Evolutionary conservation across 2,797 vertebrate genomes (phyloP).

Genomic region (Sebastolobus altivelis): DNA sequence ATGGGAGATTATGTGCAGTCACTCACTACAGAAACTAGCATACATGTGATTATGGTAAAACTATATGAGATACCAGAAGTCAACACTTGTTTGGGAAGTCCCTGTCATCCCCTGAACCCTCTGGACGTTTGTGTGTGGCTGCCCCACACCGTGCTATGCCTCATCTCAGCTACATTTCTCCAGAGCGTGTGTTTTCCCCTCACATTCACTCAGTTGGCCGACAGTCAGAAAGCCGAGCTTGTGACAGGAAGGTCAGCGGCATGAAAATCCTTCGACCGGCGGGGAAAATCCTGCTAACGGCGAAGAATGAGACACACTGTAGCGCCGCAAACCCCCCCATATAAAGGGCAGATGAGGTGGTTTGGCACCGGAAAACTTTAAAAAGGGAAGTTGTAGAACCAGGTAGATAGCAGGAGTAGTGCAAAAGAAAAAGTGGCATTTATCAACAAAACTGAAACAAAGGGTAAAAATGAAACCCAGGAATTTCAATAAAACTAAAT

Average conservation of each 20-base stretch:
- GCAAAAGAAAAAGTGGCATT: background rate
- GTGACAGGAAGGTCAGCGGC: conserved; percentile 55
- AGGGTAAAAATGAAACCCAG: background rate
- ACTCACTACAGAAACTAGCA: background rate
- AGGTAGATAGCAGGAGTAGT: background rate
- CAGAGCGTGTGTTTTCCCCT: conserved; percentile 24
- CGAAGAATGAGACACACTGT: conserved; percentile 7
- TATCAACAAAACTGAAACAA: background rate
- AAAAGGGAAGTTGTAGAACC: background rate
- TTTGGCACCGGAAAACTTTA: background rate
- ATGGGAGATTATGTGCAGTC: background rate
- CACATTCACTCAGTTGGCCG: background rate
- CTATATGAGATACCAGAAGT: background rate
- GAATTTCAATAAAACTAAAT: background rate
- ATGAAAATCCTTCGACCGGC: conserved; percentile 28
- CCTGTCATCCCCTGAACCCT: conserved; percentile 2
- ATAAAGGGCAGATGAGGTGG: background rate
- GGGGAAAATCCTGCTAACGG: conserved; percentile 35
- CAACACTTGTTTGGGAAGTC: conserved; percentile 32
- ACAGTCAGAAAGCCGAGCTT: conserved; percentile 29
- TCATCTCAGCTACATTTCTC: conserved; percentile 23
- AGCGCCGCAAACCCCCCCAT: background rate
- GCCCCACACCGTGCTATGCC: background rate
- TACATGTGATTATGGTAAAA: background rate
- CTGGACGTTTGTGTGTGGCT: background rate